Conservation (phyloP, 2,888 invertebrate genomes). For the Melinaea menophilus region DNA sequence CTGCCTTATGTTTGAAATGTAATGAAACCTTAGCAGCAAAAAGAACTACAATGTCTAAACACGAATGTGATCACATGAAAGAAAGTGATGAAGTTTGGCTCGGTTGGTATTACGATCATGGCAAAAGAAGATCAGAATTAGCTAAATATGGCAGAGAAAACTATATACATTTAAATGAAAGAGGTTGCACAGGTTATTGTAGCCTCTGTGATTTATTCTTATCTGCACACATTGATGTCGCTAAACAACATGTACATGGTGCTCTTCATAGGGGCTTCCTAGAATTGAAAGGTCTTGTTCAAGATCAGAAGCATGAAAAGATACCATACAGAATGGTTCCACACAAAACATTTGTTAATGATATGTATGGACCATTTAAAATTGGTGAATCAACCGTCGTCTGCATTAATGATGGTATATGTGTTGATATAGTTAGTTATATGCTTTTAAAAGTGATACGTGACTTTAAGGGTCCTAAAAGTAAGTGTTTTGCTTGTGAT, state of each 20-base stretch:
- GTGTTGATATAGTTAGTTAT: constrained; percentile 39
- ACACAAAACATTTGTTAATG: constrained; percentile 27
- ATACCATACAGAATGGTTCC: constrained; percentile 27
- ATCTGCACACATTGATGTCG: constrained; percentile 42
- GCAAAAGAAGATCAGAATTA: constrained; percentile 45
- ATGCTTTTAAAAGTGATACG: constrained; percentile 37
- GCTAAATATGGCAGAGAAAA: constrained; percentile 46
- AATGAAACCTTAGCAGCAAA: constrained; percentile 33
- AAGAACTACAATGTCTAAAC: constrained; percentile 32
- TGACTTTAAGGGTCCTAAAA: constrained; percentile 34
- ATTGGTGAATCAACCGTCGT: constrained; percentile 31
- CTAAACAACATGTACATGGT: constrained; percentile 47
- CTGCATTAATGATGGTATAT: constrained; percentile 37
- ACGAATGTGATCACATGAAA: constrained; percentile 10
- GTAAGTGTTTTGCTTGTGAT: constrained; percentile 51
- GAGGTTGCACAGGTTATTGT: constrained; percentile 52
- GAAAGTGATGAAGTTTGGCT: too few relatives aligned
- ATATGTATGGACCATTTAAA: constrained; percentile 22
- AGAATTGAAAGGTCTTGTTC: constrained; percentile 41
- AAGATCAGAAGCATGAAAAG: constrained; percentile 31
- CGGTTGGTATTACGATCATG: constrained; percentile 38
- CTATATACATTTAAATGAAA: constrained; percentile 49
- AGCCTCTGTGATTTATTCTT: constrained; percentile 46
- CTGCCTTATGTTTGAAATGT: constrained; percentile 47
- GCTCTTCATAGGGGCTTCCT: constrained; percentile 44